These are phyloP conservation scores for Montipora foliosa DNA, from an alignment of 64 coral and sea anemone species.

Conservation along the genomic window DNA sequence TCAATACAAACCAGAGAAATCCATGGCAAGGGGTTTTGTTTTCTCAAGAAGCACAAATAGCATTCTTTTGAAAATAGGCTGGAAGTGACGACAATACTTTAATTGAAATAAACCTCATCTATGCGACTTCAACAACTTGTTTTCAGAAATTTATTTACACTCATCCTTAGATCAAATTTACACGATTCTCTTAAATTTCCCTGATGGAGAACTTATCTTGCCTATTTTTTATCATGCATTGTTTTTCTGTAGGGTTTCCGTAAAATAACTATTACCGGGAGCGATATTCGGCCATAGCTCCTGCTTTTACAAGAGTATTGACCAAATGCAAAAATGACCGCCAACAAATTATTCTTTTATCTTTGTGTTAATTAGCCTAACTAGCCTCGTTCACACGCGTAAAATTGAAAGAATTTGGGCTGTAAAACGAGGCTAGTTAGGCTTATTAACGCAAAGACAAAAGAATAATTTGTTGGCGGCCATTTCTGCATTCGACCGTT, in stretches of 20 bases:
- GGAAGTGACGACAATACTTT: background rate
- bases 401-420: no score
- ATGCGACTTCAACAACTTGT: background rate
- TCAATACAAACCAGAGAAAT: background rate
- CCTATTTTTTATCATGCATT: background rate
- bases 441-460: no score
- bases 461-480: no score
- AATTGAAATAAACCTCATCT: background rate
- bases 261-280: background rate
- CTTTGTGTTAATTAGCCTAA: no score
- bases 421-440: no score
- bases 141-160: constrained; percentile 65
- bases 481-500: background rate
- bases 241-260: constrained; percentile 1
- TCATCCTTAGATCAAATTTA: constrained; percentile 46
- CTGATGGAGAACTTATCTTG: background rate
- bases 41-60: background rate
- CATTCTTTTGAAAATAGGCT: background rate
- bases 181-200: background rate
- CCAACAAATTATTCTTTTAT: no score
- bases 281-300: background rate
- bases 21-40: background rate
- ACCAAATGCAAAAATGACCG: background rate
- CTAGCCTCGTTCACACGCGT: no score
- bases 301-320: background rate